Evolutionary conservation across 2,797 vertebrate genomes (phyloP).

Genomic region (Alectoris magna): DNA sequence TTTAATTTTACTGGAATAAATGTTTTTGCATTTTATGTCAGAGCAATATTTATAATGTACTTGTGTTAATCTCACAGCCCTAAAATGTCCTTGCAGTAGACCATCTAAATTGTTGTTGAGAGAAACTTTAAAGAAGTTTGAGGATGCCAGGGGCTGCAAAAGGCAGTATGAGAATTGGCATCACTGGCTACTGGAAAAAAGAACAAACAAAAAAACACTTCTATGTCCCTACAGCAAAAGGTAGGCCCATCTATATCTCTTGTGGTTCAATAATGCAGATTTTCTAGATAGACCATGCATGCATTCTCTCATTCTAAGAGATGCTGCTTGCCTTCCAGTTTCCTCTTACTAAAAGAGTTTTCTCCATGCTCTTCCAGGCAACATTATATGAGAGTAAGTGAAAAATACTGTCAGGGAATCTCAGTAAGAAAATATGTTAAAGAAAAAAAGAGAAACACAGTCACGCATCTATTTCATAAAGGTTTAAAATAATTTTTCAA

Average conservation of each 20-base stretch:
- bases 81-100: neutral
- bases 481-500: neutral
- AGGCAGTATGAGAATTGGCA: neutral
- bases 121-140: neutral
- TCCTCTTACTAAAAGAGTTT: neutral
- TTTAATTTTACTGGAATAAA: neutral
- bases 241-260: neutral
- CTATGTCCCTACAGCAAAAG: neutral
- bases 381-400: neutral
- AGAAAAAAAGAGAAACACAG: neutral
- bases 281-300: neutral
- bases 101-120: neutral
- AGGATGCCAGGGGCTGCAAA: neutral
- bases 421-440: neutral
- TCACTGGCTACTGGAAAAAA: neutral
- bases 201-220: too few species aligned
- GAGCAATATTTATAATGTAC: neutral
- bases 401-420: neutral
- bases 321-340: neutral
- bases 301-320: neutral
- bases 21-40: neutral
- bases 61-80: neutral
- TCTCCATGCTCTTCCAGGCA: neutral
- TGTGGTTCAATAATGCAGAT: neutral
- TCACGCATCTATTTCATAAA: neutral